Conservation (phyloP, 2,113 vertebrate genomes). For the Isurus oxyrinchus region DNA sequence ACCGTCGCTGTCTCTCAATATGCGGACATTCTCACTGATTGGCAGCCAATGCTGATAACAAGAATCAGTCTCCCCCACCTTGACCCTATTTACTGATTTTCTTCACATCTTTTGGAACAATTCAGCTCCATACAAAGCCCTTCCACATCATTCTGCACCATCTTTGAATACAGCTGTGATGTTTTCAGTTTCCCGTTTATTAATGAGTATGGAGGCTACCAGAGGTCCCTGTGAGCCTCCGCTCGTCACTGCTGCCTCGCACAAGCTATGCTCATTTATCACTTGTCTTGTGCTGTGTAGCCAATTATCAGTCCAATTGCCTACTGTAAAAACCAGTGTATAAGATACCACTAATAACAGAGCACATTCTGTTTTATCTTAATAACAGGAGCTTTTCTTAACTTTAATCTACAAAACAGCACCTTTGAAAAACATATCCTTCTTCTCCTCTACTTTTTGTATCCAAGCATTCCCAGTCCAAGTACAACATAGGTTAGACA, state of each 20-base stretch:
- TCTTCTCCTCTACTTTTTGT: neutral
- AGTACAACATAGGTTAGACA: neutral
- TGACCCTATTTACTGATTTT: neutral
- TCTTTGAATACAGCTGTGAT: neutral
- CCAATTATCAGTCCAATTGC: constrained; percentile 9
- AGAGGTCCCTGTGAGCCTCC: neutral
- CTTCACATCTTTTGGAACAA: neutral
- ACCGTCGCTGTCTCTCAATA: neutral
- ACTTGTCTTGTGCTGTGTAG: neutral
- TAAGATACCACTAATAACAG: neutral
- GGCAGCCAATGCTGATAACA: neutral
- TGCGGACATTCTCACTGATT: neutral
- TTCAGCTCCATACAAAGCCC: neutral
- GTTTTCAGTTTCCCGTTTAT: neutral
- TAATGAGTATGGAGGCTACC: neutral
- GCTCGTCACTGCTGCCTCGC: neutral
- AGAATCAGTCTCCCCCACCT: neutral
- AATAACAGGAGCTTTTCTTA: neutral
- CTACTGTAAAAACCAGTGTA: neutral
- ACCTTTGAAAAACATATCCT: neutral
- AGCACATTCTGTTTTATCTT: neutral
- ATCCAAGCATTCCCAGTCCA: neutral
- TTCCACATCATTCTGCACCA: neutral
- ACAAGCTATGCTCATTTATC: constrained; percentile 23
- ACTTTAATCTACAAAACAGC: neutral